phyloP scores from a whole-genome alignment of 2,888 invertebrate species.

The Tuta absoluta region DNA sequence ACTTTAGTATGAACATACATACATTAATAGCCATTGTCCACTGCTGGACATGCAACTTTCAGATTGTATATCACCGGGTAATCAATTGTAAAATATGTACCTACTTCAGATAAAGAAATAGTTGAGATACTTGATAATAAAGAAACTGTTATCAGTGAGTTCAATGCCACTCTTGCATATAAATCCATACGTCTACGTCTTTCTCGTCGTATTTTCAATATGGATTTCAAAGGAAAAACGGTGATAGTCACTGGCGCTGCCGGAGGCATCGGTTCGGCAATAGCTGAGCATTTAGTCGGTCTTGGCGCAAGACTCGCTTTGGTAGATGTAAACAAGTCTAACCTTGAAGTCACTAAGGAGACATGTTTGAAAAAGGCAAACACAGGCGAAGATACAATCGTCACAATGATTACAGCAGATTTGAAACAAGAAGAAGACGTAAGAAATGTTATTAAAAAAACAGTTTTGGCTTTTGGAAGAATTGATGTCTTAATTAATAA shows the following conservation, averaged over 20 bases:
- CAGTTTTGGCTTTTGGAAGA: background rate
- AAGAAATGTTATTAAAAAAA: background rate
- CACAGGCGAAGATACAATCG: background rate
- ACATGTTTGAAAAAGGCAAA: background rate
- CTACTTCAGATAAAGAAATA: too few species aligned
- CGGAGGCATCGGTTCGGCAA: slow-evolving; percentile 29
- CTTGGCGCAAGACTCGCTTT: slow-evolving; percentile 7
- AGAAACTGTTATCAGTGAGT: too few species aligned
- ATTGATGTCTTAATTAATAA: slow-evolving; percentile 33
- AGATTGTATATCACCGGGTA: too few species aligned
- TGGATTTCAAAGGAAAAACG: slow-evolving; percentile 25
- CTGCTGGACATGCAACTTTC: too few species aligned
- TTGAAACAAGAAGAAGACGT: slow-evolving; percentile 8
- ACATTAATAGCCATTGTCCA: too few species aligned
- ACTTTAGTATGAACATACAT: too few species aligned
- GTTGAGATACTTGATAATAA: too few species aligned
- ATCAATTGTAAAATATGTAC: too few species aligned
- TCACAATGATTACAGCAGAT: background rate
- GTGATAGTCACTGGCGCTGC: slow-evolving; percentile 32
- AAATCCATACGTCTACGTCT: too few species aligned
- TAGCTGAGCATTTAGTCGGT: background rate
- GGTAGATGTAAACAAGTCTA: background rate
- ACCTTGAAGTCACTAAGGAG: background rate
- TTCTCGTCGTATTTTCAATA: background rate
- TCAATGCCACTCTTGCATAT: too few species aligned